These are phyloP conservation scores for Acronicta alni DNA, from an alignment of 2,888 invertebrate species.

Conservation along the genomic window DNA sequence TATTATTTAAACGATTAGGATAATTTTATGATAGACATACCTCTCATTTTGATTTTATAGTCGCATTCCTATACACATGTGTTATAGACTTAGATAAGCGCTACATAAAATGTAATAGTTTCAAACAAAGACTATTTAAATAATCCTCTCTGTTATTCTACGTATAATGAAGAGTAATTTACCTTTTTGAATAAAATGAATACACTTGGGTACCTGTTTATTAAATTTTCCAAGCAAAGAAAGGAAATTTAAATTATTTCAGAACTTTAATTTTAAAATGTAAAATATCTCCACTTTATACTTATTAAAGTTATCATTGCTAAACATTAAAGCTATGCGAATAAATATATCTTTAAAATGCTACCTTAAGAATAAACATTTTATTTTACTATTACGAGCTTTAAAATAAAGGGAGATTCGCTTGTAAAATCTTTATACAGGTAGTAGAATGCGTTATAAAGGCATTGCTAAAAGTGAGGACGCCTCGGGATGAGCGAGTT, in stretches of 20 bases:
- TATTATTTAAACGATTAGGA: too few species aligned
- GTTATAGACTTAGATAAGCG: too few species aligned
- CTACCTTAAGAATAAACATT: constrained; percentile 5
- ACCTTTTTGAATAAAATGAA: neutral
- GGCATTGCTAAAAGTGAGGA: constrained; percentile 2
- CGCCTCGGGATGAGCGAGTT: neutral
- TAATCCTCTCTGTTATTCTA: neutral
- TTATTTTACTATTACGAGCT: constrained; percentile 13
- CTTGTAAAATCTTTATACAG: constrained; percentile 27
- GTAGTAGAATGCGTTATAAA: constrained; percentile 5
- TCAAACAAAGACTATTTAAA: neutral
- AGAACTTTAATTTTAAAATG: constrained; percentile 1
- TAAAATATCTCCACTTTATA: neutral
- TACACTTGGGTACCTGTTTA: neutral
- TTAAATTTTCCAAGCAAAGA: constrained; percentile 1
- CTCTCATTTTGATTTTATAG: too few species aligned
- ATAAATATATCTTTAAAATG: constrained; percentile 4
- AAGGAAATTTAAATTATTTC: neutral
- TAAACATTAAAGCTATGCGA: constrained; percentile 10
- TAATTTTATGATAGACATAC: too few species aligned
- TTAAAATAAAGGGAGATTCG: constrained; percentile 16
- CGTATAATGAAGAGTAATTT: neutral
- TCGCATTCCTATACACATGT: too few species aligned
- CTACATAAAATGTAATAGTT: too few species aligned
- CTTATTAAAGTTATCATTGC: neutral